A percentile compares a stretch with the other conserved stretches of the same genome.
phyloP scores from a whole-genome alignment of 2,113 vertebrate genomes.

The Caracal caracal region DNA sequence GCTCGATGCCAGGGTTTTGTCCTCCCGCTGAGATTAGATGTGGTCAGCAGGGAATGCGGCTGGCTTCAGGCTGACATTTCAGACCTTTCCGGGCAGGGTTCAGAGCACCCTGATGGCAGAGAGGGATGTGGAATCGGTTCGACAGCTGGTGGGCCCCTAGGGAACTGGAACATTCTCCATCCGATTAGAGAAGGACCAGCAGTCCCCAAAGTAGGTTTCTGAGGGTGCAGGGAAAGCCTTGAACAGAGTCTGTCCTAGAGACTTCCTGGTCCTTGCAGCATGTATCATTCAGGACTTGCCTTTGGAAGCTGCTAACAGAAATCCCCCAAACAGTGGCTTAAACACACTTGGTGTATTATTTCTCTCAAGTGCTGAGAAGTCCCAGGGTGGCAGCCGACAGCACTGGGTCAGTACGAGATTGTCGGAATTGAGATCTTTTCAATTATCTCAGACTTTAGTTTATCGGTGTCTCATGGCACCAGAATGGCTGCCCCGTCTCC shows the following conservation, averaged over 20 bases:
- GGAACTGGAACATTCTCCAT: background rate
- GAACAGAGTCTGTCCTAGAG: background rate
- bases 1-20: accelerated
- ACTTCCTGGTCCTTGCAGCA: too few relatives aligned
- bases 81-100: background rate
- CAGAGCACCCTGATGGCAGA: background rate
- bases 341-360: background rate
- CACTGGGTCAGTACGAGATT: background rate
- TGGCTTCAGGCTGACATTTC: background rate
- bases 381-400: background rate
- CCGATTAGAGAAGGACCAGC: background rate
- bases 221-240: background rate
- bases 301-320: background rate
- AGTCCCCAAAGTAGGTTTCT: background rate
- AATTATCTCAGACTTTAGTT: accelerated
- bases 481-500: background rate
- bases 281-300: background rate
- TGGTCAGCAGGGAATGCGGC: background rate
- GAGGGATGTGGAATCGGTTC: background rate
- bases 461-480: background rate
- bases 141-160: background rate
- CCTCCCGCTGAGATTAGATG: background rate
- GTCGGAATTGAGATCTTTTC: background rate
- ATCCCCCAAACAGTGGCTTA: background rate
- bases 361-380: background rate